Base-by-base conservation (phyloP, 2,113 vertebrate species). In the Pitta sordida region DNA sequence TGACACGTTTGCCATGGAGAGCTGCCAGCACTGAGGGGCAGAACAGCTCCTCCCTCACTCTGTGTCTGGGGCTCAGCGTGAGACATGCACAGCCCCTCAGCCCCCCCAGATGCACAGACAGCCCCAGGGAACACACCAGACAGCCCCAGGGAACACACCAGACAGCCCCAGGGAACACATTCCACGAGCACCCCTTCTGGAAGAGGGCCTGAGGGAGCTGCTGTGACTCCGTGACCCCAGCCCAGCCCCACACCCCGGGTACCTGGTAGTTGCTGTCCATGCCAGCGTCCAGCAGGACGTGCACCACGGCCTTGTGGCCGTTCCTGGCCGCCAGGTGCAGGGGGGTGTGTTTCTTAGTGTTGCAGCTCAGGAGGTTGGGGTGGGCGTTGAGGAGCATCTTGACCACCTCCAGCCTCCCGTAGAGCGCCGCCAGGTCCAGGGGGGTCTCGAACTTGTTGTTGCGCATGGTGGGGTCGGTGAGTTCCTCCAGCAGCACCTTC, bases 261-360 rank as follows among this genome's bases (percentile, higher is more conserved):
- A 99, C 99, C 99, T 99, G 98, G 44, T 99, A 99, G 97, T 99
- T 99, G 97, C 99, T 99, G 75, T 99, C 99, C 99, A 99, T 99
- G 96, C 99, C 99, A 5, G 99, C 98, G 16, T 98, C 98, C 63
- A 99, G 98, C 82, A 99, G 98, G 74, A 99, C 99, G 58, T 98
- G 98, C n/a, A 99, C 99, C 82, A 99, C 99, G 0, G 98, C 88
- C 87, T 98, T 98, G 97, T 99, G 99, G 19, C 99, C 99, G 0
- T 99, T 99, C 65, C 99, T 98, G 2, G 99, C 99, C 1, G 99
- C 99, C 96, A 99, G 91, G 93, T 99, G 99, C 86, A 99, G 97
- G 1, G 99, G 99, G 0, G 99, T 99, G 95, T 99, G 99, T 81
- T 99, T 99, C 97, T 98, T 99, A 21, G 99, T 99, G 98, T 99